Evolutionary conservation across 2,888 invertebrate genomes (phyloP).

Genomic region (Drosophila anomelani): DNA sequence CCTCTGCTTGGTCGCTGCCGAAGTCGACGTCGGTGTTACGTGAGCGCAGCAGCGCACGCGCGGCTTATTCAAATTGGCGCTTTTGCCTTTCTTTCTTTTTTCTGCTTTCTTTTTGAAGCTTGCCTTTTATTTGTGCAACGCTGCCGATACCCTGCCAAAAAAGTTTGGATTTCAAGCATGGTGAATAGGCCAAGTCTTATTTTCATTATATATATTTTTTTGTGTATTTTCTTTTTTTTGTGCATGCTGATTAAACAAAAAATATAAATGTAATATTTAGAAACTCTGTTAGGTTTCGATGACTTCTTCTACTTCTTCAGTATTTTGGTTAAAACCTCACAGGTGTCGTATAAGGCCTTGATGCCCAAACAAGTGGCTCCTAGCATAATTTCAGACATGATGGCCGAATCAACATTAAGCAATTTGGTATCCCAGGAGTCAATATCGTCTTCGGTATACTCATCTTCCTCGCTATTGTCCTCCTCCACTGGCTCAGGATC

Average conservation of each 20-base stretch:
- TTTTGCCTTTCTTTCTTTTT: constrained; percentile 28
- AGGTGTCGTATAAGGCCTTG: neutral
- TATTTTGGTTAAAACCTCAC: neutral
- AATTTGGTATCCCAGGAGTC: neutral
- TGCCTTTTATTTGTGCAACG: constrained; percentile 18
- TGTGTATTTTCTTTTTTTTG: neutral
- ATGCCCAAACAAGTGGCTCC: neutral
- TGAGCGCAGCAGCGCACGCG: constrained; percentile 66
- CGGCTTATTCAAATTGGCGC: constrained; percentile 65
- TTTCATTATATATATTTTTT: neutral
- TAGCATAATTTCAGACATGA: neutral
- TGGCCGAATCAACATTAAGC: neutral
- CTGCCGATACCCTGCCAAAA: neutral
- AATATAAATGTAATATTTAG: neutral
- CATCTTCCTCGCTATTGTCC: neutral
- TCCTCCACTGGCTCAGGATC: neutral
- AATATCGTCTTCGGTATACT: neutral
- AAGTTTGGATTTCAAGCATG: neutral
- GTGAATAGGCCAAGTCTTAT: neutral
- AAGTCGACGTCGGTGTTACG: constrained; percentile 54
- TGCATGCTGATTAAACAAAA: neutral
- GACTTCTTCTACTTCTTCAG: neutral
- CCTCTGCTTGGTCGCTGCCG: constrained; percentile 18
- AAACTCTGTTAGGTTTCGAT: neutral
- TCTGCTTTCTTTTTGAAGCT: constrained; percentile 63